Conservation (phyloP, 2,797 vertebrate species). For the Helarctos malayanus region DNA sequence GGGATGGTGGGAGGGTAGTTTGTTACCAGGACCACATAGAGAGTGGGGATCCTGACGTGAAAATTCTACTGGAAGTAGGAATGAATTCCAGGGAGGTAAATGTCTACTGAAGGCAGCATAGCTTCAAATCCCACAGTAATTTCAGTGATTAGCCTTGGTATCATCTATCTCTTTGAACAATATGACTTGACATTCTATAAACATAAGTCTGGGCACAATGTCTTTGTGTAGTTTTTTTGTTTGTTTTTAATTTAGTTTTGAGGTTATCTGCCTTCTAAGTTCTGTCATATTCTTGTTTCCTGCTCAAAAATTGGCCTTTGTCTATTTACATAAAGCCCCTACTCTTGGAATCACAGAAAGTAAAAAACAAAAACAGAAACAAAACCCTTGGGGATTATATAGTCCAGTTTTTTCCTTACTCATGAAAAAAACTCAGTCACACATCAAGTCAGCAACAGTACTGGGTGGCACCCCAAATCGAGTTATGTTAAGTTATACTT, state of each 20-base stretch:
- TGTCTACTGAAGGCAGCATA: not conserved
- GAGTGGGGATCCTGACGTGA: not conserved
- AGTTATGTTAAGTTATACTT: conserved; percentile 13
- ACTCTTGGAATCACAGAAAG: not conserved
- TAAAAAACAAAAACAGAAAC: not conserved
- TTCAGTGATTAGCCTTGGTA: not conserved
- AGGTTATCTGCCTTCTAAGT: not conserved
- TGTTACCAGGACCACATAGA: not conserved
- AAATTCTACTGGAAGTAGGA: not conserved
- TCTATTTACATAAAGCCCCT: not conserved
- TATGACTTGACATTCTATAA: conserved; percentile 5
- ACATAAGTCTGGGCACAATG: not conserved
- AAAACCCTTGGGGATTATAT: not conserved
- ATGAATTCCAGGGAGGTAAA: conserved; percentile 10
- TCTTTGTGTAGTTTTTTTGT: not conserved
- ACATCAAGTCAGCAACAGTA: not conserved
- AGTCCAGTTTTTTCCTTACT: conserved; percentile 37
- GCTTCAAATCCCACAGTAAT: not conserved
- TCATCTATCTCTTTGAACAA: not conserved
- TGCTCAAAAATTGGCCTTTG: conserved; percentile 37
- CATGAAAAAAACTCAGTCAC: not conserved
- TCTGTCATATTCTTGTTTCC: conserved; percentile 17
- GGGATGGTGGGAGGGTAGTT: not conserved
- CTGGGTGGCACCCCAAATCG: not conserved
- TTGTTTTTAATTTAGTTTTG: conserved; percentile 43